These are phyloP conservation scores for Esox masquinongy DNA, from an alignment of 2,797 vertebrate genomes.

Conservation along the genomic window DNA sequence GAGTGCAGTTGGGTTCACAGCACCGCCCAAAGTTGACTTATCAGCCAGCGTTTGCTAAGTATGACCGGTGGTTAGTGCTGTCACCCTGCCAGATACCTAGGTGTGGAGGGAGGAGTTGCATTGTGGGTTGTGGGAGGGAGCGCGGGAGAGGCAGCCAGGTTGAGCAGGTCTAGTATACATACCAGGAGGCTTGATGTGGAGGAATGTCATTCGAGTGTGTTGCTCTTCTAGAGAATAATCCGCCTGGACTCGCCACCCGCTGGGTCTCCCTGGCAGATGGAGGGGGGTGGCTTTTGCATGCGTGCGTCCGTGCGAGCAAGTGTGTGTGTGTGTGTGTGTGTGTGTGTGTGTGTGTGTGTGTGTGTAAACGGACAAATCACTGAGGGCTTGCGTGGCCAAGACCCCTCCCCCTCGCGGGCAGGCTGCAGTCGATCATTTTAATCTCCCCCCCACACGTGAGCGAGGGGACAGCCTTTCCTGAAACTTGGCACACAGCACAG, in stretches of 20 bases:
- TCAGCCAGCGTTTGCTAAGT: constrained; percentile 35
- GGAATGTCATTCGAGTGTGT: constrained; percentile 71
- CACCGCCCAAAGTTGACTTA: constrained; percentile 27
- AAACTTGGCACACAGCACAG: constrained; percentile 83
- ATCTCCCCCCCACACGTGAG: constrained; percentile 78
- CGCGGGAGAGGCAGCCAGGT: constrained; percentile 62
- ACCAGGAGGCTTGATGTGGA: constrained; percentile 61
- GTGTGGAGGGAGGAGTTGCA: constrained; percentile 40
- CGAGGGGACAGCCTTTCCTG: constrained; percentile 81
- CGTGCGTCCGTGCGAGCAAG: constrained; percentile 33
- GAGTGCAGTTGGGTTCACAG: constrained; percentile 11
- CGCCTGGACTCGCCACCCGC: constrained; percentile 61
- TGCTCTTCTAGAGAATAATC: constrained; percentile 61
- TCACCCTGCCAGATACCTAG: constrained; percentile 53
- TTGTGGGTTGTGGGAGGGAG: background rate
- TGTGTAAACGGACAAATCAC: constrained; percentile 63
- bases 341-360: constrained; percentile 26
- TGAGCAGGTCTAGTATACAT: constrained; percentile 68
- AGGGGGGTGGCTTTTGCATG: constrained; percentile 39
- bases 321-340: constrained; percentile 28
- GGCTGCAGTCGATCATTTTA: constrained; percentile 81
- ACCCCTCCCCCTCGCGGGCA: constrained; percentile 64
- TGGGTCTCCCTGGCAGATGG: constrained; percentile 75
- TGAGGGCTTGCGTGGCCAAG: constrained; percentile 66
- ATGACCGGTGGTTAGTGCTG: constrained; percentile 46